A percentile compares a stretch with the other conserved stretches of the same genome.
phyloP scores from a whole-genome alignment of 1,140 invertebrate genomes.

The Drosophila leontia region DNA sequence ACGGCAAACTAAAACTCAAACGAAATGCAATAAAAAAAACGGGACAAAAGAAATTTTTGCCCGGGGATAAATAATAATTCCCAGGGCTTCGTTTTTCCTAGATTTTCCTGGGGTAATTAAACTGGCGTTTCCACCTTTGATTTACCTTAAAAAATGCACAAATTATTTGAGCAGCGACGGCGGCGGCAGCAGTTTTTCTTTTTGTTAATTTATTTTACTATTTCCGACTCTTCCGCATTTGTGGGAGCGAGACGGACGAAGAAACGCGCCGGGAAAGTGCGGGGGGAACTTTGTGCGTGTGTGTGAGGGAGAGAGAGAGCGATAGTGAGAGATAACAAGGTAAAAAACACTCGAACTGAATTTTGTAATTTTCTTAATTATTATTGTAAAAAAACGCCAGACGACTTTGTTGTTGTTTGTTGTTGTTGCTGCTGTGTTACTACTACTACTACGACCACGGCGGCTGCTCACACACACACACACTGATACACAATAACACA shows the following conservation, averaged over 20 bases:
- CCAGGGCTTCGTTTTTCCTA: conserved; percentile 36
- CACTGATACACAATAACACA: conserved; percentile 28
- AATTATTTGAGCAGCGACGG: conserved; percentile 46
- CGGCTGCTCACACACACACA: conserved; percentile 41
- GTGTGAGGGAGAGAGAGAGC: conserved; percentile 34
- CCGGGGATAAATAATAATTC: conserved; percentile 42
- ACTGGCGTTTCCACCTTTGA: conserved; percentile 24
- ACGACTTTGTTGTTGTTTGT: conserved; percentile 37
- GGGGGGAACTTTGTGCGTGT: conserved; percentile 38
- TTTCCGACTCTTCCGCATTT: conserved; percentile 60
- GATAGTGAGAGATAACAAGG: conserved; percentile 20
- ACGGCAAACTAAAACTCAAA: conserved; percentile 33
- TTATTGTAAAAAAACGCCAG: conserved; percentile 48
- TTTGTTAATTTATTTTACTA: conserved; percentile 42
- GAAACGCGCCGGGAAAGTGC: conserved; percentile 25
- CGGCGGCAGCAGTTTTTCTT: conserved; percentile 27
- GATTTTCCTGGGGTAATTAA: conserved; percentile 48
- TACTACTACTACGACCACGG: conserved; percentile 25
- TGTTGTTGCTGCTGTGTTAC: conserved; percentile 9
- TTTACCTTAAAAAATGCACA: conserved; percentile 69
- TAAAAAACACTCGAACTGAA: conserved; percentile 32
- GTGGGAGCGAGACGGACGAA: conserved; percentile 31
- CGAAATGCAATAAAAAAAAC: conserved; percentile 36
- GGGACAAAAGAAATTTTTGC: conserved; percentile 45
- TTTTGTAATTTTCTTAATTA: conserved; percentile 49